Conservation (phyloP, 2,113 vertebrate genomes). For the Mirounga angustirostris region DNA sequence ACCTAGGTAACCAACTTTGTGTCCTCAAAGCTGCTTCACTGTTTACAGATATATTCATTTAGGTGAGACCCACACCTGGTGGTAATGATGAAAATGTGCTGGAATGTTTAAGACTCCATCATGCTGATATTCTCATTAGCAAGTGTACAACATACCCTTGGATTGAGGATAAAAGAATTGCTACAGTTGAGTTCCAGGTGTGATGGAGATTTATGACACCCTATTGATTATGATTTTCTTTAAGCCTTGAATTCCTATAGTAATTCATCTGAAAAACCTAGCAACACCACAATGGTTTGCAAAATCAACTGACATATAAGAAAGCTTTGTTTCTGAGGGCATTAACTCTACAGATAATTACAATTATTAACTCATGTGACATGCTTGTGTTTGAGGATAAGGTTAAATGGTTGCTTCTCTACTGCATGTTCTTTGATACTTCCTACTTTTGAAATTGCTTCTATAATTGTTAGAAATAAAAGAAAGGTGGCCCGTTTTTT, state of each 20-base stretch:
- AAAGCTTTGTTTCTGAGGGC: conserved; percentile 1
- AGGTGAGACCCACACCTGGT: background rate
- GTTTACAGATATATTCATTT: background rate
- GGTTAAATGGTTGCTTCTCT: background rate
- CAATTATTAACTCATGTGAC: background rate
- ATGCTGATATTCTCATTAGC: background rate
- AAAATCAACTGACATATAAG: background rate
- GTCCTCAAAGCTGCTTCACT: conserved; percentile 44
- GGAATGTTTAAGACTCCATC: conserved; percentile 44
- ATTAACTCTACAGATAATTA: background rate
- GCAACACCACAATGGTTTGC: background rate
- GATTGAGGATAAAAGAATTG: background rate
- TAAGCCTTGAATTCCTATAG: background rate
- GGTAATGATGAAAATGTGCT: conserved; percentile 61
- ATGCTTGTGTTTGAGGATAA: background rate
- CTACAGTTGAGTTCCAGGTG: background rate
- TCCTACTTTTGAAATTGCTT: background rate
- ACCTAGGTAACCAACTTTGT: background rate
- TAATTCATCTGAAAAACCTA: background rate
- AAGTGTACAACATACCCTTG: background rate
- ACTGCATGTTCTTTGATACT: background rate
- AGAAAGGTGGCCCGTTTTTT: background rate
- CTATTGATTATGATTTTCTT: background rate
- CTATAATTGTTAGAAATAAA: conserved; percentile 21
- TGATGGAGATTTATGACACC: conserved; percentile 36